These are phyloP conservation scores for Castor canadensis DNA, from an alignment of 2,113 vertebrate species.

Conservation along the genomic window DNA sequence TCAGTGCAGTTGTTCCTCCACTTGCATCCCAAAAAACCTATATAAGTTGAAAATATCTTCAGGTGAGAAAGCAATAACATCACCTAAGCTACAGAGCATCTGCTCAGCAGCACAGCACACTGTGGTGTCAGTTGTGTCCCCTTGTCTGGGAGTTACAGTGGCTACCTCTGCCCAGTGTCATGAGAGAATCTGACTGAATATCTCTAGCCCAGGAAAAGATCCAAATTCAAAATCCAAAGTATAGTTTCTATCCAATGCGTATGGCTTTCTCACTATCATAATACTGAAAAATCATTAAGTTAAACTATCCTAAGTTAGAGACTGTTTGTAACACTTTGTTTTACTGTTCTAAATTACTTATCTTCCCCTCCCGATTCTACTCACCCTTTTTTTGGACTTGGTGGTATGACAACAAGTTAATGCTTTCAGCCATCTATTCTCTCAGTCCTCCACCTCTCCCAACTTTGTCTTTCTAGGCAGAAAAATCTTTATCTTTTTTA, in stretches of 20 bases:
- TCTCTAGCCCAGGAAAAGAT: background rate
- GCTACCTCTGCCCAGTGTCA: too few relatives aligned
- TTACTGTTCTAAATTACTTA: background rate
- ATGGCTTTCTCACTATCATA: too few relatives aligned
- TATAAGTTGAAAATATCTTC: background rate
- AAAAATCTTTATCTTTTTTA: background rate
- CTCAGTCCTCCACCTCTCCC: background rate
- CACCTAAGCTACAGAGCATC: too few relatives aligned
- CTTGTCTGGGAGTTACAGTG: background rate
- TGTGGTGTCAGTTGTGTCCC: too few relatives aligned
- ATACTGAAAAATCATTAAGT: too few relatives aligned
- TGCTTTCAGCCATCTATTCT: background rate
- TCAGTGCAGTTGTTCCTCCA: background rate
- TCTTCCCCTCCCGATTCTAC: background rate
- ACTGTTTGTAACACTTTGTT: background rate
- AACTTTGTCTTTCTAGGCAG: background rate
- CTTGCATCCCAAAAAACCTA: background rate
- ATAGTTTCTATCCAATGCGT: background rate
- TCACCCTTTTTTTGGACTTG: background rate
- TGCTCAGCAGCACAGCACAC: background rate
- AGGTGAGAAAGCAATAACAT: background rate
- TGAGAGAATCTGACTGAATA: background rate
- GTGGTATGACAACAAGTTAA: background rate
- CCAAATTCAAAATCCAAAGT: background rate
- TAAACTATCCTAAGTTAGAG: too few relatives aligned